Percentiles rank a stretch among this genome's conserved stretches.
phyloP scores from a whole-genome alignment of 1,140 invertebrate species.

The Doryteuthis pealeii region DNA sequence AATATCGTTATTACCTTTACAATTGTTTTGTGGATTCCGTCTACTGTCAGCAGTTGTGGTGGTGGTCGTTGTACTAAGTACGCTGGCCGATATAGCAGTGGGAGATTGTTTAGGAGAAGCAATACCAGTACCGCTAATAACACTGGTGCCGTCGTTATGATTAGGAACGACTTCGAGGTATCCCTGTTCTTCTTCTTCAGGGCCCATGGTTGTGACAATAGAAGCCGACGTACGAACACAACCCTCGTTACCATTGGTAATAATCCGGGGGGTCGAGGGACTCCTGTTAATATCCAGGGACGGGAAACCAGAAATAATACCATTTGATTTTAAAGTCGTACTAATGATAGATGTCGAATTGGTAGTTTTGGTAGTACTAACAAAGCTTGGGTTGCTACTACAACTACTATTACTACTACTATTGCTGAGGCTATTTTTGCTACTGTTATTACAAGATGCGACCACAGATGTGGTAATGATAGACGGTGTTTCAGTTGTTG shows the following conservation, averaged over 20 bases:
- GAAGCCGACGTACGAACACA: too few relatives aligned
- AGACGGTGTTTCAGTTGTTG: neutral
- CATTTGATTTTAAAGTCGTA: neutral
- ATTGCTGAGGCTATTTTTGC: neutral
- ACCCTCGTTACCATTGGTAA: too few relatives aligned
- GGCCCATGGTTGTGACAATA: neutral
- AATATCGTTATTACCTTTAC: neutral
- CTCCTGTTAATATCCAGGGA: neutral
- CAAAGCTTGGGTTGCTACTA: neutral
- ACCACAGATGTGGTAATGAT: neutral
- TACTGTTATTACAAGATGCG: neutral
- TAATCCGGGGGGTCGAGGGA: neutral
- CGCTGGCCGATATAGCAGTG: neutral
- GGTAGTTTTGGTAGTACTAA: neutral
- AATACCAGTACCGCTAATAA: neutral
- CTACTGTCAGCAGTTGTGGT: neutral
- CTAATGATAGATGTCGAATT: neutral
- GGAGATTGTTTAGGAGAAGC: neutral
- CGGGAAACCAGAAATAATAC: neutral
- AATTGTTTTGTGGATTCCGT: neutral
- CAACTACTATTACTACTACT: neutral
- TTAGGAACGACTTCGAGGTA: neutral
- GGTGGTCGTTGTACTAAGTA: neutral
- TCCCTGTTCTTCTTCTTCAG: neutral
- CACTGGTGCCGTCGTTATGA: neutral